Conservation (phyloP, 2,888 invertebrate genomes). For the Therioaphis trifolii region DNA sequence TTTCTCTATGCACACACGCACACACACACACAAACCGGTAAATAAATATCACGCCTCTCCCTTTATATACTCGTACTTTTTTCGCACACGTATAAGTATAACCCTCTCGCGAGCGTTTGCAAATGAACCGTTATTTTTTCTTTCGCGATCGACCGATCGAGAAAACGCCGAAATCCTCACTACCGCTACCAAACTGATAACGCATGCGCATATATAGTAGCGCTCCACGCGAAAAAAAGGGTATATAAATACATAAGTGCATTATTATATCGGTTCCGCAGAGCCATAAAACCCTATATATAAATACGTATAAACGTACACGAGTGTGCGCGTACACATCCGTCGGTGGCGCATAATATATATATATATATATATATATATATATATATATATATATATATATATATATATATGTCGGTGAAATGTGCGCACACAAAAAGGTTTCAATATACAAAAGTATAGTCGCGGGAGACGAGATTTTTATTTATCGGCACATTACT, state of each 20-base stretch:
- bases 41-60: neutral
- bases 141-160: conserved; percentile 3
- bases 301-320: neutral
- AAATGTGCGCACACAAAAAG: neutral
- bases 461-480: conserved; percentile 40
- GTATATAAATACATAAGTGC: neutral
- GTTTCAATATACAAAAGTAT: conserved; percentile 27
- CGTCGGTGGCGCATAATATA: neutral
- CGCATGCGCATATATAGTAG: neutral
- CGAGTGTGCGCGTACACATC: neutral
- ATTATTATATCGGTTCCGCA: conserved; percentile 22
- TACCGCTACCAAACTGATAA: conserved; percentile 7
- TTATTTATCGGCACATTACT: conserved; percentile 35
- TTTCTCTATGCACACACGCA: neutral
- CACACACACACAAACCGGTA: neutral
- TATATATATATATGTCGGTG: too few species aligned
- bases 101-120: neutral
- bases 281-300: neutral
- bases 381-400: too few species aligned
- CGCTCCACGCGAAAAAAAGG: neutral
- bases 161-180: conserved; percentile 32
- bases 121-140: neutral
- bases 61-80: neutral
- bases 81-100: neutral
- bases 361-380: too few species aligned